phyloP scores from a whole-genome alignment of 2,888 invertebrate genomes.

The Hedya salicella region DNA sequence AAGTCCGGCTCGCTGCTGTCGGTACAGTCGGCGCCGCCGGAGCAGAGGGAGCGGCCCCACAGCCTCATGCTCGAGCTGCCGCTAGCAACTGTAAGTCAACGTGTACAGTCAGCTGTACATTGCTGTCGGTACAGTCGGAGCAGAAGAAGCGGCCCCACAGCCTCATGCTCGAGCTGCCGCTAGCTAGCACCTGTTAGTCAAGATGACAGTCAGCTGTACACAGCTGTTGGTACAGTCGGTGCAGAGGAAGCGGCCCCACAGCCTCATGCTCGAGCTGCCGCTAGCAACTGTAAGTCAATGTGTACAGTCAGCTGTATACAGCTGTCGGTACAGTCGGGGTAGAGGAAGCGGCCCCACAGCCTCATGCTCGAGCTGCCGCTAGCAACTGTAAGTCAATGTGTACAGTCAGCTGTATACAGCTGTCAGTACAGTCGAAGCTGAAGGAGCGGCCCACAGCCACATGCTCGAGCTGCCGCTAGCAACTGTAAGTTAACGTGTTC shows the following conservation, averaged over 20 bases:
- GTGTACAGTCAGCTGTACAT: too few species aligned
- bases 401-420: too few species aligned
- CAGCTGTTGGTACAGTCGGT: too few species aligned
- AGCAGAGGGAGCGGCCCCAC: conserved; percentile 43
- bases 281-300: not conserved
- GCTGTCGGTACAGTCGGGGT: not conserved
- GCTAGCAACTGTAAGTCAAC: not conserved
- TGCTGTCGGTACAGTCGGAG: not conserved
- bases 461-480: conserved; percentile 1
- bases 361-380: too few species aligned
- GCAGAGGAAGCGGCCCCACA: conserved; percentile 43
- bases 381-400: too few species aligned
- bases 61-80: not conserved
- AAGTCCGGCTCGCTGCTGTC: not conserved
- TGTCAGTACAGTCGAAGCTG: too few species aligned
- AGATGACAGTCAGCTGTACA: too few species aligned
- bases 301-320: too few species aligned
- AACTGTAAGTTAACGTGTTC: not conserved
- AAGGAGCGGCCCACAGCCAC: conserved; percentile 36
- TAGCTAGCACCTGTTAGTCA: too few species aligned
- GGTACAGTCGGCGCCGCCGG: conserved; percentile 2
- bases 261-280: not conserved
- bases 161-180: too few species aligned
- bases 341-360: too few species aligned
- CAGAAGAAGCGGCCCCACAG: too few species aligned